Conservation (phyloP, 1,140 invertebrate species). For the Triops cancriformis region DNA sequence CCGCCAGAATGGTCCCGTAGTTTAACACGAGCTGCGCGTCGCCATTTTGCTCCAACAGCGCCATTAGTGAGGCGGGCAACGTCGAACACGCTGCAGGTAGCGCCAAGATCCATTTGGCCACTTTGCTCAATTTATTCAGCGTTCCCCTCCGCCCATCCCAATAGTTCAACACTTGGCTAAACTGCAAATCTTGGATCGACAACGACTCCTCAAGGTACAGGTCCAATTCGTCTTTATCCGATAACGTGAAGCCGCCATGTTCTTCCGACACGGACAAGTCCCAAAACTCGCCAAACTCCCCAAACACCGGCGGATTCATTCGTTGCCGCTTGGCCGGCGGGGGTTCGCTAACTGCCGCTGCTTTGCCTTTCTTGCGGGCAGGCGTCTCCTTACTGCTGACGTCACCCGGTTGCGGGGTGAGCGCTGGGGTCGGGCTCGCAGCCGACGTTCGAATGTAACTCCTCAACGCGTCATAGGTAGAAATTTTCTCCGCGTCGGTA, state of each 20-base stretch:
- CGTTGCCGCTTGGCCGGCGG: conserved; percentile 19
- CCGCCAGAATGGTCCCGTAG: conserved; percentile 8
- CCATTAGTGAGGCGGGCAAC: not conserved
- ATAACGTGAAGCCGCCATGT: not conserved
- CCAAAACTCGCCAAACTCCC: not conserved
- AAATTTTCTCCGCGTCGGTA: conserved; percentile 19
- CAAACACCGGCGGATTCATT: conserved; percentile 21
- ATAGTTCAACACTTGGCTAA: conserved; percentile 22
- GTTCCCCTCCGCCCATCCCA: conserved; percentile 18
- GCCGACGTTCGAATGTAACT: conserved; percentile 8
- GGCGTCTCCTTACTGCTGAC: conserved; percentile 15
- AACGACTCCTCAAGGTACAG: conserved; percentile 24
- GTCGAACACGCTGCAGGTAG: conserved; percentile 15
- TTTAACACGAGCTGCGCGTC: not conserved
- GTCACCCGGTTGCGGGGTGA: not conserved
- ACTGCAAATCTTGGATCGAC: conserved; percentile 22
- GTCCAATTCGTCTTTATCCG: conserved; percentile 23
- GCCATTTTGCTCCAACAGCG: not conserved
- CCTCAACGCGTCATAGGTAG: conserved; percentile 17
- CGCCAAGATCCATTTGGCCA: conserved; percentile 25
- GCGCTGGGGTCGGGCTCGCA: not conserved
- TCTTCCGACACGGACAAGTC: conserved; percentile 21
- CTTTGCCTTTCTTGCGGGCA: not conserved
- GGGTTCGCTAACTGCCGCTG: not conserved
- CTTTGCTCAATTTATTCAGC: conserved; percentile 15